phyloP scores from a whole-genome alignment of 2,888 invertebrate species.

The Agrypnus murinus region DNA sequence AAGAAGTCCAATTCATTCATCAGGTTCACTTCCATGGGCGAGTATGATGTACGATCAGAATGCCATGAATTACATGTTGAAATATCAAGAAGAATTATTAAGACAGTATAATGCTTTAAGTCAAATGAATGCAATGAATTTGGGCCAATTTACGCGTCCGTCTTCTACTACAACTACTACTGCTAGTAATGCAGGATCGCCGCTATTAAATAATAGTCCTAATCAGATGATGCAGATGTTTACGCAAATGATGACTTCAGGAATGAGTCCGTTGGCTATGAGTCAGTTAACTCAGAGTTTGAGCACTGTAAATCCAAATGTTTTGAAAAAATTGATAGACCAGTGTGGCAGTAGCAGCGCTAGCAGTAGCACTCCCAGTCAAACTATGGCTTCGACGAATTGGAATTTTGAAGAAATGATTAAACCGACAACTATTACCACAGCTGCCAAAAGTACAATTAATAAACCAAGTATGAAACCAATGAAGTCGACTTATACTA shows the following conservation, averaged over 20 bases:
- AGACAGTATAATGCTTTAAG: conserved; percentile 67
- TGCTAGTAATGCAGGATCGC: neutral
- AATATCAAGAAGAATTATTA: conserved; percentile 70
- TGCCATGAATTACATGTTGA: conserved; percentile 67
- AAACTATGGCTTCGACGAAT: neutral
- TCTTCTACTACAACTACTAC: conserved; percentile 10
- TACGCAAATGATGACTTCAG: conserved; percentile 51
- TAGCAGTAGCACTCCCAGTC: neutral
- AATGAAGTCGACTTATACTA: conserved; percentile 37
- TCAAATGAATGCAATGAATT: conserved; percentile 50
- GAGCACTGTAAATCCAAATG: conserved; percentile 54
- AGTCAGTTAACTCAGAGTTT: conserved; percentile 55
- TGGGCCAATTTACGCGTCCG: conserved; percentile 18
- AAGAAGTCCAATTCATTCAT: conserved; percentile 58
- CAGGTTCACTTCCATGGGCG: conserved; percentile 60
- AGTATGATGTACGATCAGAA: conserved; percentile 62
- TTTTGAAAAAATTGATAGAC: conserved; percentile 55
- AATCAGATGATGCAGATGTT: conserved; percentile 56
- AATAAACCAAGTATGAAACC: conserved; percentile 8
- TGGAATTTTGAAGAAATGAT: neutral
- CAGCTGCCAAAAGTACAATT: neutral
- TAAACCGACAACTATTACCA: conserved; percentile 4
- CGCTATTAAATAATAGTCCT: conserved; percentile 52
- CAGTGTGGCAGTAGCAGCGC: too few relatives aligned
- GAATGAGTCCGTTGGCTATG: conserved; percentile 53